Percentiles rank a stretch among this genome's conserved stretches.
phyloP scores from a whole-genome alignment of 2,797 vertebrate genomes.

The Austrolebias charrua region DNA sequence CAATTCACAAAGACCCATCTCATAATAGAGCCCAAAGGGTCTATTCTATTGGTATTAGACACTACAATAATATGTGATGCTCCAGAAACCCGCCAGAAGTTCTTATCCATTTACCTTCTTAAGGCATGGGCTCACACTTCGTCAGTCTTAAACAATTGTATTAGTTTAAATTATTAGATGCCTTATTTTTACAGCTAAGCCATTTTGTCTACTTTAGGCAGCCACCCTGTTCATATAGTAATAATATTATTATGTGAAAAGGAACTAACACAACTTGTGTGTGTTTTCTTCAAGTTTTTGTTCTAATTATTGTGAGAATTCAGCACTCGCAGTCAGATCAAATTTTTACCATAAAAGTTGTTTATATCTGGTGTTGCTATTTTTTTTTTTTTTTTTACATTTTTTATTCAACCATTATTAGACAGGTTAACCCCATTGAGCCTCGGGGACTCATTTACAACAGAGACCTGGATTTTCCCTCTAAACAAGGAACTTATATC shows the following conservation, averaged over 20 bases:
- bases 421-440: too few relatives aligned
- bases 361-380: background rate
- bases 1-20: background rate
- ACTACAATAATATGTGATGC: background rate
- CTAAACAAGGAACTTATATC: too few relatives aligned
- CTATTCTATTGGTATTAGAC: too few relatives aligned
- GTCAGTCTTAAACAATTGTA: too few relatives aligned
- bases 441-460: too few relatives aligned
- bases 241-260: background rate
- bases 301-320: background rate
- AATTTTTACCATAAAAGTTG: background rate
- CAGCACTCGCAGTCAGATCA: background rate
- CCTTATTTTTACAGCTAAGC: background rate
- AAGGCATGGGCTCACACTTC: too few relatives aligned
- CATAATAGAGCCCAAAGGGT: background rate
- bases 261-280: background rate
- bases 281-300: background rate
- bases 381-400: too few relatives aligned
- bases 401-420: too few relatives aligned
- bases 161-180: too few relatives aligned
- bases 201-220: slow-evolving; percentile 7
- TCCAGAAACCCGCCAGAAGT: too few relatives aligned
- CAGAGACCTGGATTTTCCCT: too few relatives aligned
- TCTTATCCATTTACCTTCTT: too few relatives aligned
- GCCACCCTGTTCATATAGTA: background rate